Base-by-base conservation (phyloP, 2,888 invertebrate genomes). In the Platycnemis pennipes region DNA sequence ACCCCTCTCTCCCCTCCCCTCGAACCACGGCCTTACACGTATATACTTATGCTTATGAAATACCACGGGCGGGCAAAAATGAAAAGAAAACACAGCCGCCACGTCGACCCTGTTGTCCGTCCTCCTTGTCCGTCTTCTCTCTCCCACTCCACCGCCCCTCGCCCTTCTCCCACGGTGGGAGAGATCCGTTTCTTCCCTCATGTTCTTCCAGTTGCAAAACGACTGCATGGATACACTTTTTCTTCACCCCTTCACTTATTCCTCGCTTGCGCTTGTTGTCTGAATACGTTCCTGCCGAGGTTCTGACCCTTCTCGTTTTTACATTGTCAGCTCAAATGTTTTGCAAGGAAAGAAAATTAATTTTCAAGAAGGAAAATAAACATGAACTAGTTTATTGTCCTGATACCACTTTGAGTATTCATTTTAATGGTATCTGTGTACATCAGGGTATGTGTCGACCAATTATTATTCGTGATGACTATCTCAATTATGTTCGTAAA, bases 41-140 rank as follows among this genome's bases (percentile, higher is more conserved):
- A 89, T 89, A 89, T 89, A 89, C 89, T 63, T 91, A 91, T 91
- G 63, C 91, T 53, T 91, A 91, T 91, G 91, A 63, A 91, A 91
- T 69, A 89, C 56, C 31, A 37, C 42, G 31, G 37, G 31, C 56
- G 77, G 77, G 56, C 56, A 89, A 44, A 91, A 91, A 91, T 91
- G 91, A 91, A 91, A 91, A 91, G 91, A 91, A 91, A 91, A 91
- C 89, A 89, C 91, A 37, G 53, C 53, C 53, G 42, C 42, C 37
- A 37, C 49, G 89, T 5, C 56, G 53, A 42, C n/a, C 11, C 89
- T 89, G 89, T 89, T 89, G 44, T 87, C 87, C 46, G n/a, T n/a
- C n/a, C 45, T 46, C 87, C 45, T n/a, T 26, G 26, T 87, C 87
- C 44, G 8, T 87, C 46, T 13, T n/a, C 37, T 37, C 77, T 26